A percentile compares a stretch with the other conserved stretches of the same genome.
Evolutionary conservation across 2,797 vertebrate genomes (phyloP).

Genomic region (Premnoplex brunnescens): DNA sequence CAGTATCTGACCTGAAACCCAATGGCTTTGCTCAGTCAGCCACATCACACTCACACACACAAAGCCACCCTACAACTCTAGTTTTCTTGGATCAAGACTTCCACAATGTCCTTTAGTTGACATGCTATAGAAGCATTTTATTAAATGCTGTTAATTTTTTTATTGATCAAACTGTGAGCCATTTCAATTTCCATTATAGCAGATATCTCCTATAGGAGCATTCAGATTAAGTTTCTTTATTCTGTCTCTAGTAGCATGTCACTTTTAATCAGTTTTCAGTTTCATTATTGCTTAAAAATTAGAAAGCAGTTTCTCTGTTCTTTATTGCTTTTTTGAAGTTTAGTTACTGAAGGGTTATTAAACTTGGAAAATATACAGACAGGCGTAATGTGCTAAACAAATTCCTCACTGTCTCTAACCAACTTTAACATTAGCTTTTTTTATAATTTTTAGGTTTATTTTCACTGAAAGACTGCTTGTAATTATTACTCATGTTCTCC

Average conservation of each 20-base stretch:
- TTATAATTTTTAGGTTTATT: constrained; percentile 75
- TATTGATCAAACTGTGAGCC: constrained; percentile 77
- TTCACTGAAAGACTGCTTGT: constrained; percentile 74
- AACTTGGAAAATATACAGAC: constrained; percentile 68
- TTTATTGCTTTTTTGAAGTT: constrained; percentile 67
- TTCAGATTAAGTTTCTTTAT: constrained; percentile 65
- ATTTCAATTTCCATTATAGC: constrained; percentile 76
- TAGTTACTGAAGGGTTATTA: constrained; percentile 71
- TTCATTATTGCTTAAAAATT: constrained; percentile 69
- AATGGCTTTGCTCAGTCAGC: neutral
- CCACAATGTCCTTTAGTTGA: constrained; percentile 34
- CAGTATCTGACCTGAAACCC: neutral
- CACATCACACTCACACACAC: neutral
- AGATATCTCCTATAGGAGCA: constrained; percentile 73
- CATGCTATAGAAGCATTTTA: constrained; percentile 68
- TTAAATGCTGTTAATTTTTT: constrained; percentile 80
- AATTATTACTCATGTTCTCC: constrained; percentile 80
- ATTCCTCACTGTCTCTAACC: constrained; percentile 72
- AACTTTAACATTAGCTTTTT: constrained; percentile 71
- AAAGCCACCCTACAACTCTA: neutral
- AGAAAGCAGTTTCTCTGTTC: constrained; percentile 56
- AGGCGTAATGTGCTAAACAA: constrained; percentile 65
- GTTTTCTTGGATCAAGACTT: constrained; percentile 42
- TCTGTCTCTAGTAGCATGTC: constrained; percentile 70
- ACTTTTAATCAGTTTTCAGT: constrained; percentile 75